These are phyloP conservation scores for Vannuccia rotundouncinata DNA, from an alignment of 2,888 invertebrate species.

Conservation along the genomic window DNA sequence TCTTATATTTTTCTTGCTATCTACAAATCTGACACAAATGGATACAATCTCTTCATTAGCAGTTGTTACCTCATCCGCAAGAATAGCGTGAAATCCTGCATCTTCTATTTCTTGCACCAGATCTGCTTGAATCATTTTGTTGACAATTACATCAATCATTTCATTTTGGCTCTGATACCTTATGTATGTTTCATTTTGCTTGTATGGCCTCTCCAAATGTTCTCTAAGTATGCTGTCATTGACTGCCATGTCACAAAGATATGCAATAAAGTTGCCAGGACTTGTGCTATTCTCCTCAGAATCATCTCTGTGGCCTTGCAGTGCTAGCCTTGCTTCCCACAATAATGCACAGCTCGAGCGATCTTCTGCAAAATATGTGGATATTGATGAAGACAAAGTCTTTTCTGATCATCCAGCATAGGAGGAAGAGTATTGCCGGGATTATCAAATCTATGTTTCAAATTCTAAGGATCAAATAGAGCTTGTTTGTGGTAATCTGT, in stretches of 20 bases:
- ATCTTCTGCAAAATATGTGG: background rate
- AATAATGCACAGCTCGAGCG: background rate
- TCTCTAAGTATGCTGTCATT: background rate
- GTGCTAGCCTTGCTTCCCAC: background rate
- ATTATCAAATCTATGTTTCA: background rate
- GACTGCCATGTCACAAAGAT: background rate
- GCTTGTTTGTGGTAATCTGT: background rate
- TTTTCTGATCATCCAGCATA: background rate
- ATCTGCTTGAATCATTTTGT: conserved; percentile 32
- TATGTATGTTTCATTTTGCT: conserved; percentile 30
- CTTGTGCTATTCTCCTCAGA: background rate
- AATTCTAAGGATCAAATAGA: background rate
- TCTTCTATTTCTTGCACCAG: conserved; percentile 33
- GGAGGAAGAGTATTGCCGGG: background rate
- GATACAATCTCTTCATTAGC: conserved; percentile 31
- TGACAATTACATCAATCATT: conserved; percentile 10
- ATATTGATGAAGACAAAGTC: background rate
- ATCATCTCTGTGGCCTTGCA: background rate
- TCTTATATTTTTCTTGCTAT: conserved; percentile 28
- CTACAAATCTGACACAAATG: conserved; percentile 36
- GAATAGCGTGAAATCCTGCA: conserved; percentile 29
- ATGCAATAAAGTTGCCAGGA: background rate
- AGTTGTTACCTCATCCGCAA: conserved; percentile 37
- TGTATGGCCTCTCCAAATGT: conserved; percentile 25
- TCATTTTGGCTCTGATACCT: conserved; percentile 32